Evolutionary conservation across 2,797 vertebrate species (phyloP).

Genomic region (Scolopax bukidnonensis): DNA sequence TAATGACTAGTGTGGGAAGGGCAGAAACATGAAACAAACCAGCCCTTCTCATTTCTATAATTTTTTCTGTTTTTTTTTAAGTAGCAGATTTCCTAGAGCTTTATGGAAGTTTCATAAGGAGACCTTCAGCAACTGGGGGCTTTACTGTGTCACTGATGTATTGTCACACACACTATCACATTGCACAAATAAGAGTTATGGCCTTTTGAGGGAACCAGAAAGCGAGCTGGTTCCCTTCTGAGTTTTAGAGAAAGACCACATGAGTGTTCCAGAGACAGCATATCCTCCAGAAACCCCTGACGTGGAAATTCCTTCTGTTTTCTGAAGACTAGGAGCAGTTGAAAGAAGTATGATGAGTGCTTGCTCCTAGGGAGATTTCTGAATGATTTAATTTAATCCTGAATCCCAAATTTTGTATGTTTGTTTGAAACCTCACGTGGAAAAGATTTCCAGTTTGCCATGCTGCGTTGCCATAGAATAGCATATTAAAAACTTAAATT

Average conservation of each 20-base stretch:
- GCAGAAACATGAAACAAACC: neutral
- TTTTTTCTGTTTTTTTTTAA: neutral
- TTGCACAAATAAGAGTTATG: neutral
- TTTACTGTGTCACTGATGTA: neutral
- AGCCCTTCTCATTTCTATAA: neutral
- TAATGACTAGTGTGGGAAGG: neutral
- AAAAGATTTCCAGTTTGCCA: neutral
- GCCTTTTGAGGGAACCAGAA: neutral
- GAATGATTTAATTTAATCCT: neutral
- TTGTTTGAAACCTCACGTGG: neutral
- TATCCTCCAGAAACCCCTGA: neutral
- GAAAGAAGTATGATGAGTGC: neutral
- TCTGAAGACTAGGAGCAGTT: neutral
- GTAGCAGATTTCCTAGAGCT: neutral
- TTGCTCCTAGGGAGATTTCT: neutral
- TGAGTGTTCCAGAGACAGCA: neutral
- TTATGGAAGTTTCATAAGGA: neutral
- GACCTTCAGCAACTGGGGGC: neutral
- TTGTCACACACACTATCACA: neutral
- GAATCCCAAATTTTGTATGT: neutral
- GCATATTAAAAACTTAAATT: neutral
- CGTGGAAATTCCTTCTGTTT: neutral
- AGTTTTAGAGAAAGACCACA: neutral
- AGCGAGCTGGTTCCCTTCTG: neutral
- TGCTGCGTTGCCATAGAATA: neutral